Base-by-base conservation (phyloP, 2,888 invertebrate genomes). In the Holacanthella duospinosa region DNA sequence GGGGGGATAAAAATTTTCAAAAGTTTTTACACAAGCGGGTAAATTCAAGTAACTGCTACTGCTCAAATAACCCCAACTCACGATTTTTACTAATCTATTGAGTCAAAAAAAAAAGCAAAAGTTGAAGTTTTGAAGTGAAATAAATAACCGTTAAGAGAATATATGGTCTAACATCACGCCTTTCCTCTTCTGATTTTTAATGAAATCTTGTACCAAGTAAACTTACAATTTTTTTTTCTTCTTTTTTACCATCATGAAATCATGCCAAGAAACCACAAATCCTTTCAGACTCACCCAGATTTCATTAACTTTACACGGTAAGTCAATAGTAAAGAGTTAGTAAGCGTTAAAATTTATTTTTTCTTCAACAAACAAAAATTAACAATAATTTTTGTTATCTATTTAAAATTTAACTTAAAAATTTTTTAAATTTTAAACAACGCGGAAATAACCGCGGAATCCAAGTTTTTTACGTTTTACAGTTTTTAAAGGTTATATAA, bases 151-250 rank as follows among this genome's bases (percentile, higher is more conserved):
- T 60, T 43, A 48, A 27, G 44, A 60, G 63, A 68, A 68, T 66
- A 64, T 65, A 68, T 66, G 65, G 60, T 43, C 29, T 24, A 54
- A 61, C 66, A 66, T 66, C 65, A 68, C 68, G 68, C 68, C 68
- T 67, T 36, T 61, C 29, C 48, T n/a, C 48, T 48, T 48, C 48
- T n/a, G 48, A 48, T 48, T 63, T 64, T 67, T 62, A 65, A 60
- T 61, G 59, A 64, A 64, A 56, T 62, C 65, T 63, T 60, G 62
- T 55, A n/a, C n/a, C n/a, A n/a, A n/a, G n/a, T n/a, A n/a, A n/a
- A n/a, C n/a, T n/a, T n/a, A n/a, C n/a, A n/a, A n/a, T n/a, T 29
- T 53, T 3, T 29, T 29, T 26, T 21, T n/a, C 21, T 21, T 48
- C 48, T 16, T 21, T 21, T 16, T 36, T 36, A 16, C 9, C 36